Conservation (phyloP, 2,113 vertebrate species). For the Sialia sialis region DNA sequence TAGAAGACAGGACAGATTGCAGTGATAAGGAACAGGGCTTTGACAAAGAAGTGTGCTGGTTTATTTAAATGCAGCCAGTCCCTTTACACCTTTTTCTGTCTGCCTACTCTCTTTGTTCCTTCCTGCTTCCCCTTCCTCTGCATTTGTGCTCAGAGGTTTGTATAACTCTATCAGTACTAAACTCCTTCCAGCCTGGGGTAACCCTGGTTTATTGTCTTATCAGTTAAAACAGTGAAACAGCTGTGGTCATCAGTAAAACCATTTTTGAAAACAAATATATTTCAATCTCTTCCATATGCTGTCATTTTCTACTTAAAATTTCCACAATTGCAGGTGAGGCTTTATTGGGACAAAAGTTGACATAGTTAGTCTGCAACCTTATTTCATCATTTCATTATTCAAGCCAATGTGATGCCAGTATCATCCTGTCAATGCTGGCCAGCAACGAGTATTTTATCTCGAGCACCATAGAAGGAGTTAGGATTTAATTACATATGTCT, state of each 20-base stretch:
- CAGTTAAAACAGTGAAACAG: background rate
- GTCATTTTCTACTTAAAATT: background rate
- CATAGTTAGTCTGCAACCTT: background rate
- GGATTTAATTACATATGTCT: background rate
- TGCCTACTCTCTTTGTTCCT: background rate
- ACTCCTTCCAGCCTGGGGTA: background rate
- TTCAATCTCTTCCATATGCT: background rate
- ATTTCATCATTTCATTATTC: background rate
- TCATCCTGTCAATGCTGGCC: background rate
- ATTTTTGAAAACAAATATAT: background rate
- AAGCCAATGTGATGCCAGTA: background rate
- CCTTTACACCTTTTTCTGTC: background rate
- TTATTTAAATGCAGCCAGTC: background rate
- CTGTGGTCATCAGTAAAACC: background rate
- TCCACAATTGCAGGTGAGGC: background rate
- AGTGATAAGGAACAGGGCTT: background rate
- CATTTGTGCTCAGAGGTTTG: background rate
- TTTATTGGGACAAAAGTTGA: background rate
- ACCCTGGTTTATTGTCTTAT: background rate
- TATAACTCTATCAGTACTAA: background rate
- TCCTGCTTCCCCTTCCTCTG: background rate
- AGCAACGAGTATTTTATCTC: background rate
- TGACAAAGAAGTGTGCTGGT: rapidly evolving
- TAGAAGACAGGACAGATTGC: background rate
- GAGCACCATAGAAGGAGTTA: background rate